A percentile compares a stretch with the other conserved stretches of the same genome.
These are phyloP conservation scores for Fukomys damarensis DNA, from an alignment of 2,113 vertebrate genomes.

Conservation along the genomic window DNA sequence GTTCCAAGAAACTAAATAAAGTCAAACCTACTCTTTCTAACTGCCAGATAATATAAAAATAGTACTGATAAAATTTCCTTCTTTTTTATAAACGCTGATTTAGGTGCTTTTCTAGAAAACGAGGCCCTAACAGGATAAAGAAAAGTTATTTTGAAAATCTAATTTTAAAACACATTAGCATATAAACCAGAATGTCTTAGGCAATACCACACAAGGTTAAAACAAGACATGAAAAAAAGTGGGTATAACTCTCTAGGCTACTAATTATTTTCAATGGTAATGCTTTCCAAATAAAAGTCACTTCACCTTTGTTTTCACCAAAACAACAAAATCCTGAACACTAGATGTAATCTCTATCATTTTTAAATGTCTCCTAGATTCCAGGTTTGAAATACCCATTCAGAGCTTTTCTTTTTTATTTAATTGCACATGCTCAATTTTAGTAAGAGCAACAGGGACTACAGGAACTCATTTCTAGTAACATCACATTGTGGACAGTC, in stretches of 20 bases:
- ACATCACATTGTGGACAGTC: background rate
- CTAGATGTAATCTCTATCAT: background rate
- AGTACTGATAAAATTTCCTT: background rate
- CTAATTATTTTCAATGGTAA: background rate
- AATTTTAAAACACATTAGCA: slow-evolving; percentile 41
- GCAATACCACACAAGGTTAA: background rate
- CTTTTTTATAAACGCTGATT: slow-evolving; percentile 38
- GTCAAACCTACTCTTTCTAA: slow-evolving; percentile 9
- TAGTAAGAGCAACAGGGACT: background rate
- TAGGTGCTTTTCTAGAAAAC: slow-evolving; percentile 11
- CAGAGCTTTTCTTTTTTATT: background rate
- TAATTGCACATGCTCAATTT: background rate
- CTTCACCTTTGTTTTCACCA: background rate
- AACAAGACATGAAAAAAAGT: background rate
- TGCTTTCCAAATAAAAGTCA: slow-evolving; percentile 23
- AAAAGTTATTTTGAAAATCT: slow-evolving; percentile 58
- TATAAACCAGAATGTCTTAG: background rate
- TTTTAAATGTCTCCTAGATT: background rate
- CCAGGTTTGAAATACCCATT: background rate
- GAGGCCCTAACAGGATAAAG: background rate
- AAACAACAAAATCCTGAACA: background rate
- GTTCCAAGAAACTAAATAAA: slow-evolving; percentile 43
- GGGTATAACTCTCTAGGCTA: background rate
- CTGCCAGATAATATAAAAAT: slow-evolving; percentile 1
- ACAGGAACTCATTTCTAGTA: background rate